Base-by-base conservation (phyloP, 2,888 invertebrate genomes). In the Tortrix viridana region DNA sequence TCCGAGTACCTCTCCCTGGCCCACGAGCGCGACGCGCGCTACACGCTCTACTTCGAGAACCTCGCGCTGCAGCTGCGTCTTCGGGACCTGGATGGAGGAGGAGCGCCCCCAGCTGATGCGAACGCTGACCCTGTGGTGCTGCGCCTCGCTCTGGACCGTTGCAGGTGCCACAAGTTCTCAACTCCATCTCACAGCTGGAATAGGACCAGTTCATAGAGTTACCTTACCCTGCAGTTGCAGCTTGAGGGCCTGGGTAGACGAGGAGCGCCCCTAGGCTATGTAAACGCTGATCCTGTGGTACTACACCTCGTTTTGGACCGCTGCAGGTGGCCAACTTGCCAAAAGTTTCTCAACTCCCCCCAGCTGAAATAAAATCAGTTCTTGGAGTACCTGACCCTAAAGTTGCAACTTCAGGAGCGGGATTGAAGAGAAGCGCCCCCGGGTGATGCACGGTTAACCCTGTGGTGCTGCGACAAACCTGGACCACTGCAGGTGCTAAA, bases 11-110 rank as follows among this genome's bases (percentile, higher is more conserved):
- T 90, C 5, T 72, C 69, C 0, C 71, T 92, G 65, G 87, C 90
- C 86, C 77, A 79, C 1, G 92, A 92, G 69, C 77, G 92, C 2
- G 90, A 92, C 68, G 89, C 88, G 2, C 79, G 91, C 2, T 90
- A 89, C 72, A 84, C 88, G 4, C 76, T 92, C 20, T 89, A 88
- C 74, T 88, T 86, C 60, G 92, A 92, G 75, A 92, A 92, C 73
- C 67, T 89, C 22, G 82, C 74, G 1, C 78, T 92, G 16, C 89
- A 91, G 43, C 71, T 85, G 71, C 86, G 84, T 65, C 71, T 89
- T 20, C 86, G 85, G 53, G 84, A 87, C 60, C 68, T 89, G 56
- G 85, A 86, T 54, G 82, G 86, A n/a, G 79, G 80, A 57, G 70
- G 76, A 0, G 73, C 68, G 60, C 67, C 71, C 0, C 72, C 74